Evolutionary conservation across 2,888 invertebrate genomes (phyloP), one percentile per base, ranked within the genome.

Genomic region (Choreutis nemorana): DNA sequence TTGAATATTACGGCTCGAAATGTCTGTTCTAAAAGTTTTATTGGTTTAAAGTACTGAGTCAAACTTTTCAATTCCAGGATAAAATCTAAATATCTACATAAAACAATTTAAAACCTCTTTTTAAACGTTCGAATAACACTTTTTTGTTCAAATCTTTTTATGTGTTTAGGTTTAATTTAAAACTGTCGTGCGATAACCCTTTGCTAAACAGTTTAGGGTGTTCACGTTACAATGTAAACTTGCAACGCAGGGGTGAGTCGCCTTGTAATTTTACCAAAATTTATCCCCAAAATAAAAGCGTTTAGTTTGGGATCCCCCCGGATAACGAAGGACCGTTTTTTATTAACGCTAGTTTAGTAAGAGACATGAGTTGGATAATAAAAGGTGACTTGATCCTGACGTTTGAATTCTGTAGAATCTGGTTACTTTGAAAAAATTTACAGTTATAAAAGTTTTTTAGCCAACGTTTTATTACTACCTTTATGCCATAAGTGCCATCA

Each of bases 191-290:
- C 34, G 49, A 2, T 62, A 72, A 38, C 75, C 77, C 68, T 75
- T 54, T 42, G 40, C 55, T 64, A 66, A 72, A 65, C 58, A 56
- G 63, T 56, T 50, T 77, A 75, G 75, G 73, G 77, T 72, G 71
- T 67, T 66, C 72, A 50, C 59, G 62, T 71, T 73, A 77, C 77
- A 73, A 68, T 71, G 73, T 75, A 71, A 75, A 73, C 75, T 60
- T 33, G 50, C 37, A 42, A 38, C 44, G 42, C 46, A 54, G 56
- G 77, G 75, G 72, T 65, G 63, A 58, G 55, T 46, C 52, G 65
- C 65, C 72, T 73, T 75, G 78, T 78, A 77, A 78, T 77, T 72
- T 73, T 53, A 60, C 59, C 68, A 67, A 75, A 72, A 71, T 77
- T 75, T 72, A 71, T 68, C 64, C 70, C 75, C 61, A 53, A 53